Evolutionary conservation across 1,140 invertebrate genomes (phyloP).

Genomic region (Protaetia brevitarsis): DNA sequence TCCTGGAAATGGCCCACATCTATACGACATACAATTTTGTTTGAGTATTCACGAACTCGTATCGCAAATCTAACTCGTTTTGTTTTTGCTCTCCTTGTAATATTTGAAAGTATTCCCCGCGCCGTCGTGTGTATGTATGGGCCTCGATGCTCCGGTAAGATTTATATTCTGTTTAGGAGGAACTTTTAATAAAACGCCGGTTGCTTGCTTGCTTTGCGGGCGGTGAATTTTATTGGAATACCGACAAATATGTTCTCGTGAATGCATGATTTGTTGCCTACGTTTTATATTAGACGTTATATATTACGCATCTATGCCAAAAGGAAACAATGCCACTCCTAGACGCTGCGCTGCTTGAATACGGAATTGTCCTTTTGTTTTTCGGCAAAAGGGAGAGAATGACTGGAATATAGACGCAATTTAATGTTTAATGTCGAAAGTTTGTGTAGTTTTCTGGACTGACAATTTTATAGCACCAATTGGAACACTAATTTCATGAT

Average conservation of each 20-base stretch:
- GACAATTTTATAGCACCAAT: too few relatives aligned
- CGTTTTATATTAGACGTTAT: constrained; percentile 17
- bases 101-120: constrained; percentile 23
- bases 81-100: constrained; percentile 24
- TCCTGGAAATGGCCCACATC: constrained; percentile 41
- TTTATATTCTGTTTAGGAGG: constrained; percentile 23
- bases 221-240: constrained; percentile 26
- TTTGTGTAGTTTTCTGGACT: too few relatives aligned
- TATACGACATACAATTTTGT: constrained; percentile 44
- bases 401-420: background rate
- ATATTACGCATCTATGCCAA: constrained; percentile 13
- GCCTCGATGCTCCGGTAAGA: constrained; percentile 15
- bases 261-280: constrained; percentile 20
- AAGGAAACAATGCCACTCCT: background rate
- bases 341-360: background rate
- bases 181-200: constrained; percentile 20
- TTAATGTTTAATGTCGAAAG: background rate
- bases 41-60: constrained; percentile 37
- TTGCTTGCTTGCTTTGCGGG: background rate
- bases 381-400: background rate
- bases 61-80: constrained; percentile 37
- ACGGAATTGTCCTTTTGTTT: background rate
- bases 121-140: background rate
- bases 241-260: constrained; percentile 22
- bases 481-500: too few relatives aligned